phyloP scores from a whole-genome alignment of 2,797 vertebrate genomes.

The Acrossocheilus fasciatus region DNA sequence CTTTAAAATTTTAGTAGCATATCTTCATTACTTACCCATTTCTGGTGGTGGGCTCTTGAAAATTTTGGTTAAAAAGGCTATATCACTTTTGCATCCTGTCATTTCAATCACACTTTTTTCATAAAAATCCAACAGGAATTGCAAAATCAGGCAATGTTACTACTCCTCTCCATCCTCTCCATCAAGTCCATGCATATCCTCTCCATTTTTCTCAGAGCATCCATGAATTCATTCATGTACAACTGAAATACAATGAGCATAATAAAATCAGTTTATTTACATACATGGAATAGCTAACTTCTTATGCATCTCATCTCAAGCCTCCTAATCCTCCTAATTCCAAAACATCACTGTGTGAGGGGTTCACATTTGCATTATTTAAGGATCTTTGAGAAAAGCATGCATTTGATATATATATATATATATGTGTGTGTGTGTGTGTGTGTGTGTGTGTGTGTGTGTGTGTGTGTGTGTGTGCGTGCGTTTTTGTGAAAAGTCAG shows the following conservation, averaged over 20 bases:
- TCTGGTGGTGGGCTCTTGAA: not conserved
- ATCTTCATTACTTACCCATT: constrained; percentile 29
- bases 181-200: not conserved
- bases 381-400: too few species aligned
- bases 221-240: not conserved
- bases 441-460: too few species aligned
- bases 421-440: too few species aligned
- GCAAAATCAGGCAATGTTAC: not conserved
- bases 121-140: not conserved
- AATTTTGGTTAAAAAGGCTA: not conserved
- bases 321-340: too few species aligned
- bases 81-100: not conserved
- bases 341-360: too few species aligned
- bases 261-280: not conserved
- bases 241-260: constrained; percentile 13
- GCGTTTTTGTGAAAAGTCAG: too few species aligned
- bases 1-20: too few species aligned
- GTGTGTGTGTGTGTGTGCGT: too few species aligned
- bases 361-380: too few species aligned
- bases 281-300: too few species aligned
- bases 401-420: too few species aligned
- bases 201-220: constrained; percentile 42
- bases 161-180: not conserved
- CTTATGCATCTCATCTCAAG: too few species aligned
- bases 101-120: rapidly evolving